phyloP scores from a whole-genome alignment of 2,113 vertebrate species.

The Puma concolor region DNA sequence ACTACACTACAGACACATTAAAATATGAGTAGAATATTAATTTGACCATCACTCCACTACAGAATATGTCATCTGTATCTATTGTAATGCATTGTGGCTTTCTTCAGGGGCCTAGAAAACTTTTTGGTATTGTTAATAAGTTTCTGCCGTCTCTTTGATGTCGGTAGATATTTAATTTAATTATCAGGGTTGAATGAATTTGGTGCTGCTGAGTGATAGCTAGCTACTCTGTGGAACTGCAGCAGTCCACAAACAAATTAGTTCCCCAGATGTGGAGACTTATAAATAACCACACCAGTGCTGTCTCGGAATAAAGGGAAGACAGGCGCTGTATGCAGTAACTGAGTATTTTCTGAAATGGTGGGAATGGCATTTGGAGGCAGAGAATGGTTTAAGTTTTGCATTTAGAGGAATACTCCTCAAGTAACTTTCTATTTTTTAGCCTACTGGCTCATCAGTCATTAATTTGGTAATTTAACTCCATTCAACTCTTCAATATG shows the following conservation, averaged over 20 bases:
- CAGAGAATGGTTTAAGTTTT: not conserved
- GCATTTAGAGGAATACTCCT: not conserved
- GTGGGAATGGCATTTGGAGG: not conserved
- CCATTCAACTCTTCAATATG: not conserved
- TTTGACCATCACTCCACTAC: not conserved
- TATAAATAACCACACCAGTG: constrained; percentile 61
- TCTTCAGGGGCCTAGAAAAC: constrained; percentile 40
- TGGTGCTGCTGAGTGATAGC: constrained; percentile 55
- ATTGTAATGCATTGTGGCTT: constrained; percentile 35
- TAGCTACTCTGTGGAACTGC: constrained; percentile 48
- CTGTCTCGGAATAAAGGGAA: not conserved
- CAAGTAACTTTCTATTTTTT: not conserved
- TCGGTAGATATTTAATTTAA: constrained; percentile 74
- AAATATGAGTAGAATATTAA: constrained; percentile 68
- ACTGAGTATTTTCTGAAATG: constrained; percentile 3
- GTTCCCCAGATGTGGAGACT: constrained; percentile 67
- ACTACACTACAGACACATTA: constrained; percentile 58
- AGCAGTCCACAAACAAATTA: constrained; percentile 68
- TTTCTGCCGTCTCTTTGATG: constrained; percentile 64
- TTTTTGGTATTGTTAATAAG: constrained; percentile 63
- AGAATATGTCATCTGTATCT: constrained; percentile 49
- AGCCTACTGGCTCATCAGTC: not conserved
- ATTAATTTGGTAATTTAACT: not conserved
- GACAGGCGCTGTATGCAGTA: not conserved
- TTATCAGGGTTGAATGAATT: constrained; percentile 74